A percentile compares a stretch with the other conserved stretches of the same genome.
Conservation (phyloP, 1,140 invertebrate genomes). For the Glossosoma conforme region DNA sequence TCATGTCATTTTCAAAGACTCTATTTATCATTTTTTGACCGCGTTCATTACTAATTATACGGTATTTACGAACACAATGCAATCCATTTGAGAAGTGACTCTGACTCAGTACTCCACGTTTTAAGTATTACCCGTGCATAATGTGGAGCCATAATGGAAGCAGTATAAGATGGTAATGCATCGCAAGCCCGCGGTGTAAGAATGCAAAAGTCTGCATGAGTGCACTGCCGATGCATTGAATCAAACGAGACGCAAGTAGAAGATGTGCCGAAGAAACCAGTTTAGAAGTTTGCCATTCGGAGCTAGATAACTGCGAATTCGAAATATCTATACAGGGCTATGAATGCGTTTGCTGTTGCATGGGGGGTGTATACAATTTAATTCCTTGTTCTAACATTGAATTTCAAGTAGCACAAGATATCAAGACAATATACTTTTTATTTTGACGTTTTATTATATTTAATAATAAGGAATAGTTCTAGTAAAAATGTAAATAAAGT, state of each 20-base stretch:
- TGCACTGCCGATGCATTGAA: slow-evolving; percentile 24
- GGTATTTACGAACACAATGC: too few relatives aligned
- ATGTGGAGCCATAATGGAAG: slow-evolving; percentile 2
- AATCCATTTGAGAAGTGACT: too few relatives aligned
- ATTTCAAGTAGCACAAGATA: neutral
- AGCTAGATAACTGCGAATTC: slow-evolving; percentile 5
- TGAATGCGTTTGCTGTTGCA: neutral
- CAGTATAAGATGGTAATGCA: slow-evolving; percentile 18
- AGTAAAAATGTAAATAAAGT: too few relatives aligned
- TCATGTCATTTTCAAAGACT: too few relatives aligned
- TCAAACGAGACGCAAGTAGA: slow-evolving; percentile 28
- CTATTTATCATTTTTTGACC: too few relatives aligned
- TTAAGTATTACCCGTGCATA: slow-evolving; percentile 18
- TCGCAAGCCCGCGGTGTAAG: slow-evolving; percentile 18
- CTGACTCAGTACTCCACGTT: neutral
- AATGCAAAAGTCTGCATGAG: slow-evolving; percentile 19
- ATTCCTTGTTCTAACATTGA: neutral
- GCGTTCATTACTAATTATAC: too few relatives aligned
- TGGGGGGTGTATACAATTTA: neutral
- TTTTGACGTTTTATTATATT: too few relatives aligned
- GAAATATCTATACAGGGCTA: neutral
- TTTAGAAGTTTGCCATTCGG: slow-evolving; percentile 23
- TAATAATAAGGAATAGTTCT: too few relatives aligned
- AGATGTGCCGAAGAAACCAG: slow-evolving; percentile 27
- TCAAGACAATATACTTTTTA: too few relatives aligned